Conservation (phyloP, 1,140 invertebrate species). For the Asbolus verrucosus region DNA sequence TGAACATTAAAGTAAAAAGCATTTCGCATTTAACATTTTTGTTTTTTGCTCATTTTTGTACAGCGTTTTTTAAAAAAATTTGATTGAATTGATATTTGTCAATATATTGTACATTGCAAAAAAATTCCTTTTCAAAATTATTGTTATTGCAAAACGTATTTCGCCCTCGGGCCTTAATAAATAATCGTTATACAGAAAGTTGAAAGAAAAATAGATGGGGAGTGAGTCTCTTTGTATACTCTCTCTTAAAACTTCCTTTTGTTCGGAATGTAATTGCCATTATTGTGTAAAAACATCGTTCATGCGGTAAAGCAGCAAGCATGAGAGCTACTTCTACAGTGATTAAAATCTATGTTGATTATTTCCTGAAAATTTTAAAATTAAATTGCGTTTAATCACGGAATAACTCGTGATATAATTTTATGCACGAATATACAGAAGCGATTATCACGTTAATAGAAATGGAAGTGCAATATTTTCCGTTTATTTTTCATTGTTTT, state of each 20-base stretch:
- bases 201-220: too few species aligned
- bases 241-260: neutral
- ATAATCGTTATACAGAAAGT: too few species aligned
- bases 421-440: slow-evolving; percentile 47
- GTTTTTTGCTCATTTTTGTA: too few species aligned
- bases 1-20: too few species aligned
- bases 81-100: too few species aligned
- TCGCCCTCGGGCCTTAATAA: too few species aligned
- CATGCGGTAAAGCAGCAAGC: slow-evolving; percentile 4
- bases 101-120: too few species aligned
- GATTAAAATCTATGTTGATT: slow-evolving; percentile 56
- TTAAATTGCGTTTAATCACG: slow-evolving; percentile 56
- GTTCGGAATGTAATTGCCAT: slow-evolving; percentile 16
- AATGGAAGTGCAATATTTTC: neutral
- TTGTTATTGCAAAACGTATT: neutral
- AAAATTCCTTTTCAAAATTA: too few species aligned
- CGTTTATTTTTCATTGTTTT: neutral
- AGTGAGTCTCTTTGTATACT: neutral
- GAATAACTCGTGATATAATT: slow-evolving; percentile 48
- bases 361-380: slow-evolving; percentile 58
- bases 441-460: slow-evolving; percentile 37
- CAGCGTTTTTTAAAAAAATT: too few species aligned
- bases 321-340: slow-evolving; percentile 27
- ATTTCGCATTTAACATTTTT: too few species aligned
- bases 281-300: slow-evolving; percentile 23